Evolutionary conservation across 2,888 invertebrate genomes (phyloP).

Genomic region (Dendrolimus houi): DNA sequence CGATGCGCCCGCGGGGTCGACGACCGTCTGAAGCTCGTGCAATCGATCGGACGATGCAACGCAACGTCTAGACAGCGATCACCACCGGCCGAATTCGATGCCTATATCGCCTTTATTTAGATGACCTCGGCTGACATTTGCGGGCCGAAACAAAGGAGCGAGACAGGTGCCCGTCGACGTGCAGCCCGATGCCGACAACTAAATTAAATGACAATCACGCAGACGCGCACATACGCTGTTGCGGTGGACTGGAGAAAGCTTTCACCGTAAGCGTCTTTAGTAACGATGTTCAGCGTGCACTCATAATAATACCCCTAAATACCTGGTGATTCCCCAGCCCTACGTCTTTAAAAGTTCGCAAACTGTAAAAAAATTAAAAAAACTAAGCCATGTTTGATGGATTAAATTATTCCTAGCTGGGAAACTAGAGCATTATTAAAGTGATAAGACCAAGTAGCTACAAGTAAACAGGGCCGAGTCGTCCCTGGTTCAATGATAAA

Average conservation of each 20-base stretch:
- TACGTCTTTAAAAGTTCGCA: too few relatives aligned
- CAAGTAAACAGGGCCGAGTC: conserved; percentile 1
- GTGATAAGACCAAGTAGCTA: too few relatives aligned
- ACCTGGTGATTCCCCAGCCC: too few relatives aligned
- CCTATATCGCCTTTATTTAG: conserved; percentile 68
- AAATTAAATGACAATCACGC: conserved; percentile 58
- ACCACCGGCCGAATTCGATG: conserved; percentile 58
- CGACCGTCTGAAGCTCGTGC: conserved; percentile 71
- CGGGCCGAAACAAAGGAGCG: conserved; percentile 68
- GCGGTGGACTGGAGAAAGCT: conserved; percentile 47
- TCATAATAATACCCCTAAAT: conserved; percentile 7
- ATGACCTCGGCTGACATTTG: conserved; percentile 73
- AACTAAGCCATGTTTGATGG: too few relatives aligned
- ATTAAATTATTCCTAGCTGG: too few relatives aligned
- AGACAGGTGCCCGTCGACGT: conserved; percentile 64
- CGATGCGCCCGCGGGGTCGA: conserved; percentile 73
- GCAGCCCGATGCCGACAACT: conserved; percentile 39
- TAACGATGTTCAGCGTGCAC: conserved; percentile 44
- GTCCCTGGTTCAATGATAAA: background rate
- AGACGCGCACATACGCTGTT: conserved; percentile 28
- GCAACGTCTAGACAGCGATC: conserved; percentile 70
- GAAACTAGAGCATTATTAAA: too few relatives aligned
- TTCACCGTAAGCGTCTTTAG: conserved; percentile 49
- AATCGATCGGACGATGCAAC: conserved; percentile 74
- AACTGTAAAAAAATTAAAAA: too few relatives aligned